phyloP scores from a whole-genome alignment of 2,888 invertebrate species.

The Didymodactylos carnosus region DNA sequence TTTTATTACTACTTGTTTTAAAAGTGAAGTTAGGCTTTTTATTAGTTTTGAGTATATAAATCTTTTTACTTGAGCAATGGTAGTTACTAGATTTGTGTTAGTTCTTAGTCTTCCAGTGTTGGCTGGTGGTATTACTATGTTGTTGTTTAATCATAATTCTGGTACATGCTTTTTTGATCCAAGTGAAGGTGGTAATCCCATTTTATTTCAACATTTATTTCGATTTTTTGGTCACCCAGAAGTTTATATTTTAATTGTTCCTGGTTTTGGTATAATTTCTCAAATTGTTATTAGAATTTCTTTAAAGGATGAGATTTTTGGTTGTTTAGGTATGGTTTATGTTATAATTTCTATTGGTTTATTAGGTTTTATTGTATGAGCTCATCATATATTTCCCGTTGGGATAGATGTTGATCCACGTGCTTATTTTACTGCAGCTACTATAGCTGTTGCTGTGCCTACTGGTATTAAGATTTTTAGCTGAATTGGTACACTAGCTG shows the following conservation, averaged over 20 bases:
- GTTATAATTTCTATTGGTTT: conserved; percentile 62
- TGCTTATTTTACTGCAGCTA: conserved; percentile 62
- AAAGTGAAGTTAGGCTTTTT: conserved; percentile 44
- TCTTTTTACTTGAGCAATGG: conserved; percentile 53
- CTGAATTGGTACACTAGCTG: conserved; percentile 57
- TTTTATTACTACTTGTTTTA: conserved; percentile 56
- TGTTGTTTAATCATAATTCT: conserved; percentile 56
- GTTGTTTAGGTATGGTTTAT: conserved; percentile 54
- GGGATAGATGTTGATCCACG: conserved; percentile 64
- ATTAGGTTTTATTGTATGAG: conserved; percentile 62
- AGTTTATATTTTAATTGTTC: conserved; percentile 65
- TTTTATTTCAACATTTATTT: conserved; percentile 61
- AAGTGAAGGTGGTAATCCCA: conserved; percentile 56
- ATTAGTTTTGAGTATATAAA: conserved; percentile 47
- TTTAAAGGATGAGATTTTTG: conserved; percentile 49
- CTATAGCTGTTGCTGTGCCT: conserved; percentile 65
- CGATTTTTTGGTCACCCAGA: conserved; percentile 72
- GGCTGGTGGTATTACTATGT: conserved; percentile 59
- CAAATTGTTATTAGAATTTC: conserved; percentile 47
- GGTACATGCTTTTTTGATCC: conserved; percentile 64
- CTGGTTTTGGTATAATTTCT: conserved; percentile 60
- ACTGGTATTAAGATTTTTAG: conserved; percentile 60
- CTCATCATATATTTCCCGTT: conserved; percentile 64
- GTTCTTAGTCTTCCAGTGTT: conserved; percentile 52
- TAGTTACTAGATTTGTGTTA: conserved; percentile 46